A percentile compares a stretch with the other conserved stretches of the same genome.
phyloP scores from a whole-genome alignment of 2,113 vertebrate species.

The Mungos mungo region DNA sequence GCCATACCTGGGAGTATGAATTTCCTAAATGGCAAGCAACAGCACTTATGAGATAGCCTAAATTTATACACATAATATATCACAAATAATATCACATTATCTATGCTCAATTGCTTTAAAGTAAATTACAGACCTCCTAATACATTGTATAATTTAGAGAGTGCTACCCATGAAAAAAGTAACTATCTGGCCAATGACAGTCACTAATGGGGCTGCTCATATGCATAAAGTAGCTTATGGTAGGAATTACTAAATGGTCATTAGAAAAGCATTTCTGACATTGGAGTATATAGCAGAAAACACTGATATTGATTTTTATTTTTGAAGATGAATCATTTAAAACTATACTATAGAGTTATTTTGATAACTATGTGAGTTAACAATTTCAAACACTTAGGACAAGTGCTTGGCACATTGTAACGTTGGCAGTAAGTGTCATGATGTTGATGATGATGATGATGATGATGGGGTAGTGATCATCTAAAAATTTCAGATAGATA shows the following conservation, averaged over 20 bases:
- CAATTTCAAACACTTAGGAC: neutral
- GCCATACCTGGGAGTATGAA: neutral
- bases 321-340: constrained; percentile 8
- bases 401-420: neutral
- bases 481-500: neutral
- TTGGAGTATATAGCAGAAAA: neutral
- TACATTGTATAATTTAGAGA: neutral
- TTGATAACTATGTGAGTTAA: neutral
- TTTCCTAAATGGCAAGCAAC: neutral
- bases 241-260: neutral
- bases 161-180: neutral
- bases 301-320: neutral
- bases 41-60: neutral
- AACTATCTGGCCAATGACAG: neutral
- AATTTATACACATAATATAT: neutral
- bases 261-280: constrained; percentile 18
- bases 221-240: neutral
- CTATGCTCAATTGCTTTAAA: neutral
- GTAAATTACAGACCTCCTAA: constrained; percentile 10
- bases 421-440: neutral
- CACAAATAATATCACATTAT: neutral
- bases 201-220: neutral
- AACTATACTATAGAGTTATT: neutral
- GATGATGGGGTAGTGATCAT: neutral
- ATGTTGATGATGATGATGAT: neutral